phyloP scores from a whole-genome alignment of 2,797 vertebrate genomes.

The Anguilla pacifica region DNA sequence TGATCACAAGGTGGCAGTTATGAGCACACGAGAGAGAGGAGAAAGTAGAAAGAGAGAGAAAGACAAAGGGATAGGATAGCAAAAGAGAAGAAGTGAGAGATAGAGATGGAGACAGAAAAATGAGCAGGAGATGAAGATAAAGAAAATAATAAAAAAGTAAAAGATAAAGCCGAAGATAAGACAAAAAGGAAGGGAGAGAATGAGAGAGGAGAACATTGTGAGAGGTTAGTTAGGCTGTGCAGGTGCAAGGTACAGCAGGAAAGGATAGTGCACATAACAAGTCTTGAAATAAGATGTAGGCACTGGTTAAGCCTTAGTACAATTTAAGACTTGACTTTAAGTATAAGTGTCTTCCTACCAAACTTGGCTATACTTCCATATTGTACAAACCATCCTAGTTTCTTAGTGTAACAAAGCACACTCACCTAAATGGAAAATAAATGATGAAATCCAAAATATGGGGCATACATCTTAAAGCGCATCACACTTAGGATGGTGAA shows the following conservation, averaged over 20 bases:
- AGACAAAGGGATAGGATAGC: background rate
- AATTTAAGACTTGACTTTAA: background rate
- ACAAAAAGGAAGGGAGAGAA: slow-evolving; percentile 29
- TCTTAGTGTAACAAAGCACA: background rate
- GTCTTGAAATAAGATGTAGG: background rate
- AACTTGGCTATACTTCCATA: background rate
- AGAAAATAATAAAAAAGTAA: background rate
- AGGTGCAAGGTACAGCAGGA: slow-evolving; percentile 1
- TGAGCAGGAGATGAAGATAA: background rate
- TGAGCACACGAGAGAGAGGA: slow-evolving; percentile 19
- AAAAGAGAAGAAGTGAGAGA: slow-evolving; percentile 24
- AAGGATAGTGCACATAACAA: background rate
- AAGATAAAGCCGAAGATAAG: slow-evolving; percentile 3
- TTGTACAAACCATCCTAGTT: background rate
- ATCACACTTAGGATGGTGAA: background rate
- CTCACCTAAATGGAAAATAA: background rate
- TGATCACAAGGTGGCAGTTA: slow-evolving; percentile 5
- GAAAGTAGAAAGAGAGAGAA: slow-evolving; percentile 32
- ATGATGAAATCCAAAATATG: background rate
- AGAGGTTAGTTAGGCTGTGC: background rate
- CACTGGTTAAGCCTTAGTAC: background rate
- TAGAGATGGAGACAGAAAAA: slow-evolving; percentile 6
- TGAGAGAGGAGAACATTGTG: slow-evolving; percentile 28
- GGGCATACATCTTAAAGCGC: background rate
- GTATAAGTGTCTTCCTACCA: background rate